Conservation (phyloP, 2,113 vertebrate species). For the Cebidichthys violaceus region DNA sequence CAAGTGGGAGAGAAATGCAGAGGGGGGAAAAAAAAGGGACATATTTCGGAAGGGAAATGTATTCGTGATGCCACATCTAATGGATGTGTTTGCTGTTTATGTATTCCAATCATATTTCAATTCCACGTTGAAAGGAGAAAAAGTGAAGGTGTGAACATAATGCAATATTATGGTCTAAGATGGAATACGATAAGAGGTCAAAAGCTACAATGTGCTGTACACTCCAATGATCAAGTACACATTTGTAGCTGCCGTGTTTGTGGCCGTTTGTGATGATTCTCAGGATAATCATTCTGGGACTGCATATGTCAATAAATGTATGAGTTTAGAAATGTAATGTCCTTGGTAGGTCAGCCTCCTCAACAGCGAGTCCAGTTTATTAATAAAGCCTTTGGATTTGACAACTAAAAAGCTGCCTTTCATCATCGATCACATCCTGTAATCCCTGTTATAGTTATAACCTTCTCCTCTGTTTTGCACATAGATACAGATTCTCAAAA, state of each 20-base stretch:
- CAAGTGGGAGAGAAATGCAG: conserved; percentile 2
- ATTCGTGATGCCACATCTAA: conserved; percentile 7
- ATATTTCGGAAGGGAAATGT: neutral
- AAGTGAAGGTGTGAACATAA: neutral
- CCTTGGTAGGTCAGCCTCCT: neutral
- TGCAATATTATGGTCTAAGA: neutral
- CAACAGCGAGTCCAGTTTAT: neutral
- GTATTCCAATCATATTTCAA: neutral
- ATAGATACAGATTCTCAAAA: neutral
- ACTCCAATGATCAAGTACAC: neutral
- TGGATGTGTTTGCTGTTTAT: conserved; percentile 7
- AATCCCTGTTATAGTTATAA: neutral
- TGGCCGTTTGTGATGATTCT: neutral
- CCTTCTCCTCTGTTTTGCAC: conserved; percentile 1
- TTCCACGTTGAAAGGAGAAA: neutral
- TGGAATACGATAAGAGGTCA: neutral
- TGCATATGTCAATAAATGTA: neutral
- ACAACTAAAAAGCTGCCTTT: neutral
- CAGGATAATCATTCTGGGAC: neutral
- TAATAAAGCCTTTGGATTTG: neutral
- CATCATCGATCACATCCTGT: neutral
- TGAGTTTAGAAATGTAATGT: neutral
- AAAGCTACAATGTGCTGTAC: neutral
- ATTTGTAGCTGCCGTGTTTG: neutral
- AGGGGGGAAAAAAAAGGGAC: conserved; percentile 3